These are phyloP conservation scores for Drosophila saltans DNA, from an alignment of 1,140 invertebrate species.

Conservation along the genomic window DNA sequence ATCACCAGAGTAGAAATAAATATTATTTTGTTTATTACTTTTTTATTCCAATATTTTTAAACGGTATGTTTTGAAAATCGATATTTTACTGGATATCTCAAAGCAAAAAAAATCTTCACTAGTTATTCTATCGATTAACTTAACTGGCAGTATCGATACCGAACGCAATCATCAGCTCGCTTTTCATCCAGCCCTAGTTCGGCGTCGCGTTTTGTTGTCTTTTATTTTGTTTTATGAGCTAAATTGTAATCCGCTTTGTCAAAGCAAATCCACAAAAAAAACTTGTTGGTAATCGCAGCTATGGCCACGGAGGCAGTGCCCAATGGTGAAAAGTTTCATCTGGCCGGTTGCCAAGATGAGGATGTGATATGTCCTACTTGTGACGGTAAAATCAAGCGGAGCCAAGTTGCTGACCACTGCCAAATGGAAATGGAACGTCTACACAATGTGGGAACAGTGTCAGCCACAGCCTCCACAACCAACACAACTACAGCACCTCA, in stretches of 20 bases:
- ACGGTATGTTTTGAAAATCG: too few relatives aligned
- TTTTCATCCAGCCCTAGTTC: slow-evolving; percentile 1
- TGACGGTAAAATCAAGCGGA: slow-evolving; percentile 88
- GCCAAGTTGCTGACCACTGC: slow-evolving; percentile 90
- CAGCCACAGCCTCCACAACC: slow-evolving; percentile 15
- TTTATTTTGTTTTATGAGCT: slow-evolving; percentile 12
- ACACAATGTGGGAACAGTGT: slow-evolving; percentile 75
- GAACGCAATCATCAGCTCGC: background rate
- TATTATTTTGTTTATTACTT: too few relatives aligned
- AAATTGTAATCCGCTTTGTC: slow-evolving; percentile 6
- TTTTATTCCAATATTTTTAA: too few relatives aligned
- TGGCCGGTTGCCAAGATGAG: slow-evolving; percentile 75
- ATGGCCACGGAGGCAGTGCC: slow-evolving; percentile 82
- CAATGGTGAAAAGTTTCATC: slow-evolving; percentile 85
- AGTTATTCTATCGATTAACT: slow-evolving; percentile 15
- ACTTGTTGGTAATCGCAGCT: background rate
- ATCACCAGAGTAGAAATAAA: too few relatives aligned
- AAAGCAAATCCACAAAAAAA: slow-evolving; percentile 7
- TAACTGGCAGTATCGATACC: background rate
- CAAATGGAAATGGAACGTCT: slow-evolving; percentile 90
- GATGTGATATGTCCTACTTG: slow-evolving; percentile 89
- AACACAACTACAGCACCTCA: slow-evolving; percentile 45
- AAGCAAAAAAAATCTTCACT: slow-evolving; percentile 45
- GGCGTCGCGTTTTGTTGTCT: slow-evolving; percentile 22
- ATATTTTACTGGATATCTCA: too few relatives aligned